These are phyloP conservation scores for Melinaea marsaeus DNA, from an alignment of 2,888 invertebrate species.

Conservation along the genomic window DNA sequence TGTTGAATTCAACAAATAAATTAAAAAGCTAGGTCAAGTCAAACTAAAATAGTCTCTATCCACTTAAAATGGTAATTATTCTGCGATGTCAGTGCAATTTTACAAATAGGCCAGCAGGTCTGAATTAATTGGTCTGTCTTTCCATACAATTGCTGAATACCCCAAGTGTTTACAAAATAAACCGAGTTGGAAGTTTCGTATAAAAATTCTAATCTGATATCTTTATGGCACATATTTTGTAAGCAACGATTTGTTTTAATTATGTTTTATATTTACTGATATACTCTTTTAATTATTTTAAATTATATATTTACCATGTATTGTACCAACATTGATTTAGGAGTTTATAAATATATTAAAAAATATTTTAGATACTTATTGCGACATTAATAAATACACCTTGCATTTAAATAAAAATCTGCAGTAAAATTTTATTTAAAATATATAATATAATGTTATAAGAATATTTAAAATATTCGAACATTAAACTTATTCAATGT, in stretches of 20 bases:
- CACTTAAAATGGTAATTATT: slow-evolving; percentile 5
- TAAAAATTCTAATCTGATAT: slow-evolving; percentile 4
- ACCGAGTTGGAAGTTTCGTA: background rate
- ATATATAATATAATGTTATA: background rate
- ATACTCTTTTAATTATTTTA: no score
- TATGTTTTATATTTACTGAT: no score
- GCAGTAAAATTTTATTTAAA: no score
- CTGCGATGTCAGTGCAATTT: slow-evolving; percentile 1
- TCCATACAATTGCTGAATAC: slow-evolving; percentile 1
- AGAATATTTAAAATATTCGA: background rate
- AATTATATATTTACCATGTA: no score
- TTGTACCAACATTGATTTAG: no score
- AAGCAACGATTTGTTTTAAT: background rate
- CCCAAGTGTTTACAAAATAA: background rate
- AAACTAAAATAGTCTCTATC: background rate
- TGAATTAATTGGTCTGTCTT: slow-evolving; percentile 7
- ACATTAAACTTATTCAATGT: background rate
- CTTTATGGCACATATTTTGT: background rate
- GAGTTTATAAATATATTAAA: no score
- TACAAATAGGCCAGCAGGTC: slow-evolving; percentile 1
- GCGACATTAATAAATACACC: no score
- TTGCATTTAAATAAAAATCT: no score
- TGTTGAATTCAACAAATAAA: slow-evolving; percentile 3
- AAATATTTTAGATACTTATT: no score
- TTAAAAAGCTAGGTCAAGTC: slow-evolving; percentile 7